Evolutionary conservation across 1,140 invertebrate species (phyloP).

Genomic region (Hylaeus anthracinus): DNA sequence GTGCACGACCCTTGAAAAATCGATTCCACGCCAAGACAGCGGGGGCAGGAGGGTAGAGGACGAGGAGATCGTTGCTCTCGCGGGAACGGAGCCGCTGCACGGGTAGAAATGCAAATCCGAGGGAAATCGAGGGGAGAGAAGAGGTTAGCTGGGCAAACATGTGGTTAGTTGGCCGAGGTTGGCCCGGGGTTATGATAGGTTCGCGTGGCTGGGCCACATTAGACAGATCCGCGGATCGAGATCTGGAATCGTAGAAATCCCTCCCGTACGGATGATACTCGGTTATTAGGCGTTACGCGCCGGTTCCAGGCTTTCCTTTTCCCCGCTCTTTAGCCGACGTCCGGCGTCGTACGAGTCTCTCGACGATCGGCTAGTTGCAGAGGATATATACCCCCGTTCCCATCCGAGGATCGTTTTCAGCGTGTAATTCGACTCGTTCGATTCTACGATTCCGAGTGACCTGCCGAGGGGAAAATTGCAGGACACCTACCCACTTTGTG

Average conservation of each 20-base stretch:
- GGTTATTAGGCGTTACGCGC: slow-evolving; percentile 62
- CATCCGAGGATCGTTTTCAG: slow-evolving; percentile 21
- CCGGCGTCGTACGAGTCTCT: not conserved
- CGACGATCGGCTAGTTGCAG: not conserved
- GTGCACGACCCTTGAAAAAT: no score
- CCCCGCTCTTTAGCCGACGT: slow-evolving; percentile 14
- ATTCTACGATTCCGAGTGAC: slow-evolving; percentile 33
- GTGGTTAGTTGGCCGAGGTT: slow-evolving; percentile 69
- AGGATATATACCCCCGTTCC: not conserved
- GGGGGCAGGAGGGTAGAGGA: not conserved
- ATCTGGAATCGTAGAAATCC: slow-evolving; percentile 69
- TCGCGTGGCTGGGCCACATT: slow-evolving; percentile 79
- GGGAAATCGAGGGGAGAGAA: slow-evolving; percentile 56
- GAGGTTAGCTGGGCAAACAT: slow-evolving; percentile 70
- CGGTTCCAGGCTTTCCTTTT: slow-evolving; percentile 28
- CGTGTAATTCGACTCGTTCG: slow-evolving; percentile 45
- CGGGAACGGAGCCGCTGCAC: slow-evolving; percentile 55
- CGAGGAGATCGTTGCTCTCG: slow-evolving; percentile 39
- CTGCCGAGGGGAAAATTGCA: slow-evolving; percentile 17
- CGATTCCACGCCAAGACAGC: no score
- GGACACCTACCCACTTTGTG: slow-evolving; percentile 3
- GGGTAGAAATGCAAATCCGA: slow-evolving; percentile 72
- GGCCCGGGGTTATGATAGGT: slow-evolving; percentile 77
- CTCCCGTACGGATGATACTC: slow-evolving; percentile 55
- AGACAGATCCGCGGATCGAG: slow-evolving; percentile 67